Percentiles rank a stretch among this genome's conserved stretches.
Evolutionary conservation across 2,888 invertebrate genomes (phyloP).

Genomic region (Flexamia atlantica): DNA sequence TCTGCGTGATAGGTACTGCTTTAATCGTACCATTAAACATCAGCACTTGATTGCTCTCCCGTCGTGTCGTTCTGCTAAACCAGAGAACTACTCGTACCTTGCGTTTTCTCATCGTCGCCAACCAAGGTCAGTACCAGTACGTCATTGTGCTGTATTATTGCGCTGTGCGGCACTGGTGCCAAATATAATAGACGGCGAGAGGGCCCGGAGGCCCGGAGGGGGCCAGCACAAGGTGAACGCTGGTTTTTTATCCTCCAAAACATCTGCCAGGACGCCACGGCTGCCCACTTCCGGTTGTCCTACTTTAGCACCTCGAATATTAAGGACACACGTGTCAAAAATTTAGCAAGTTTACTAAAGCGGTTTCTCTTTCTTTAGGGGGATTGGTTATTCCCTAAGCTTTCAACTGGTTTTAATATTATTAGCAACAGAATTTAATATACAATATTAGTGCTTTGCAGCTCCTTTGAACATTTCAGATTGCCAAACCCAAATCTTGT

Average conservation of each 20-base stretch:
- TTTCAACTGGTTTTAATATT: too few species aligned
- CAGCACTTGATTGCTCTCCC: not conserved
- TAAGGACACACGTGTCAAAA: too few species aligned
- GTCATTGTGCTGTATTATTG: not conserved
- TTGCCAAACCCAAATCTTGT: too few species aligned
- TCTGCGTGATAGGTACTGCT: too few species aligned
- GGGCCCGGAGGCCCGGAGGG: not conserved
- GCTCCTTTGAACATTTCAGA: too few species aligned
- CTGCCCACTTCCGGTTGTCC: not conserved
- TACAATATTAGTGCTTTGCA: too few species aligned
- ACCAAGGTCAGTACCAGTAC: not conserved
- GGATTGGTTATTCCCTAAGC: too few species aligned
- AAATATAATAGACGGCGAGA: not conserved
- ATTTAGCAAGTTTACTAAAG: too few species aligned
- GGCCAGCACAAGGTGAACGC: not conserved
- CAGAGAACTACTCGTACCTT: not conserved
- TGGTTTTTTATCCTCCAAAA: not conserved
- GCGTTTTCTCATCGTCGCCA: not conserved
- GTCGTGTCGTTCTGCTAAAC: not conserved
- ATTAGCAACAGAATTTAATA: too few species aligned
- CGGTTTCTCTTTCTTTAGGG: too few species aligned
- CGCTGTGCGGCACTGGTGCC: not conserved
- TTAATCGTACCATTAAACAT: too few species aligned
- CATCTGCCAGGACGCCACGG: not conserved
- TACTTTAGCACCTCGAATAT: not conserved